These are phyloP conservation scores for Cosmorhoe ocellata DNA, from an alignment of 2,888 invertebrate species.

Conservation along the genomic window DNA sequence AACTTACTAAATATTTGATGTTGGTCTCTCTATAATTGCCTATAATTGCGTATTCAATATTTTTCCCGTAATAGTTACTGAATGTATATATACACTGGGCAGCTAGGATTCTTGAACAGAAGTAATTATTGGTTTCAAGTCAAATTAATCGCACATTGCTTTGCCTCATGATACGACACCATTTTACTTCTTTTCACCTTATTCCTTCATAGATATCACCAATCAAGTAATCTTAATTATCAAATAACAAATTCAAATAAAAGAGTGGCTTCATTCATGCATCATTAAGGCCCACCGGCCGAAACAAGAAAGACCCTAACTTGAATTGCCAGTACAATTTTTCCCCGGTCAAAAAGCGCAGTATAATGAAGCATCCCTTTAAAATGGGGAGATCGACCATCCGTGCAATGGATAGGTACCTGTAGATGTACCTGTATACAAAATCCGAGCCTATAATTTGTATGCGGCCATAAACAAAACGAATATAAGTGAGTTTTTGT, in stretches of 20 bases:
- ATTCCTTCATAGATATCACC: not conserved
- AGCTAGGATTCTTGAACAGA: no score
- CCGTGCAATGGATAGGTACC: constrained; percentile 71
- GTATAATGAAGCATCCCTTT: constrained; percentile 64
- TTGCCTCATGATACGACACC: no score
- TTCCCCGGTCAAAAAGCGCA: constrained; percentile 55
- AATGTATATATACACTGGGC: no score
- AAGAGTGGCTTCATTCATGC: constrained; percentile 64
- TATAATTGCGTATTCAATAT: no score
- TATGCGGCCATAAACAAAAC: constrained; percentile 61
- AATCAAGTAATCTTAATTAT: not conserved
- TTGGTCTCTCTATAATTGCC: no score
- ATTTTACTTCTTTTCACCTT: no score
- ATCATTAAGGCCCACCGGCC: constrained; percentile 68
- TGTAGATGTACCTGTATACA: constrained; percentile 63
- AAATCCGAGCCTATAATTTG: constrained; percentile 74
- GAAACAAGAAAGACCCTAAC: constrained; percentile 62
- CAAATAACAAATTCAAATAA: constrained; percentile 33
- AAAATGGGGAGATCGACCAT: constrained; percentile 73
- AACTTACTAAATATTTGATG: no score
- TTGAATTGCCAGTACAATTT: constrained; percentile 53
- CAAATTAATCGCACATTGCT: no score
- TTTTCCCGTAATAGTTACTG: no score
- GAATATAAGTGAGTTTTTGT: constrained; percentile 55
- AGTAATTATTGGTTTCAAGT: no score